Conservation (phyloP, 2,113 vertebrate genomes). For the Emydocephalus ijimae region DNA sequence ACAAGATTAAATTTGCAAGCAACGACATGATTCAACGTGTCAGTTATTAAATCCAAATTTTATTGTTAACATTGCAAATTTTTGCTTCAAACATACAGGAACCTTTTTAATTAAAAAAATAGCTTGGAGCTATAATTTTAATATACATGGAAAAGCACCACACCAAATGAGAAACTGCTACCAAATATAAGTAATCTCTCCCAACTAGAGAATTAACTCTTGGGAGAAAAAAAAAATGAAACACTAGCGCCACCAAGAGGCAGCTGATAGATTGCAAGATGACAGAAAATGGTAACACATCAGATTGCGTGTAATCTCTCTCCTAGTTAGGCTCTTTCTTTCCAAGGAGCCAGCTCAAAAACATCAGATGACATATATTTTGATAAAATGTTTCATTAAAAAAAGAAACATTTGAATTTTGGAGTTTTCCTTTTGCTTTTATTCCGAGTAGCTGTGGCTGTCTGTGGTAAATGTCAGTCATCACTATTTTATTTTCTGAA, state of each 20-base stretch:
- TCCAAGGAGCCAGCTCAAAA: not conserved
- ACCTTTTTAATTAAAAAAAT: constrained; percentile 25
- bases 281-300: not conserved
- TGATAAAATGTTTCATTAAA: not conserved
- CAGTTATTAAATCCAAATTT: constrained; percentile 17
- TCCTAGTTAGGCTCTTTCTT: not conserved
- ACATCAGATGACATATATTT: not conserved
- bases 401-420: not conserved
- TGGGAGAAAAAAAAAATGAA: fast-evolving
- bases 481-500: not conserved
- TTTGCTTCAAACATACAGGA: constrained; percentile 18
- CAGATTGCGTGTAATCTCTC: too few species aligned
- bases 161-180: constrained; percentile 45
- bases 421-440: not conserved
- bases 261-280: fast-evolving
- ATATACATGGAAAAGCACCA: constrained; percentile 11
- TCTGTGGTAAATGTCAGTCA: not conserved
- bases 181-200: constrained; percentile 41
- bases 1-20: constrained; percentile 5
- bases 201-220: fast-evolving
- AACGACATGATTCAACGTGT: constrained; percentile 26
- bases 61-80: constrained; percentile 23
- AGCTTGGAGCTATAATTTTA: constrained; percentile 33
- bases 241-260: constrained; percentile 65
- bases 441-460: not conserved